These are phyloP conservation scores for Monoplex corrugatus DNA, from an alignment of 2,888 invertebrate genomes.

Conservation along the genomic window DNA sequence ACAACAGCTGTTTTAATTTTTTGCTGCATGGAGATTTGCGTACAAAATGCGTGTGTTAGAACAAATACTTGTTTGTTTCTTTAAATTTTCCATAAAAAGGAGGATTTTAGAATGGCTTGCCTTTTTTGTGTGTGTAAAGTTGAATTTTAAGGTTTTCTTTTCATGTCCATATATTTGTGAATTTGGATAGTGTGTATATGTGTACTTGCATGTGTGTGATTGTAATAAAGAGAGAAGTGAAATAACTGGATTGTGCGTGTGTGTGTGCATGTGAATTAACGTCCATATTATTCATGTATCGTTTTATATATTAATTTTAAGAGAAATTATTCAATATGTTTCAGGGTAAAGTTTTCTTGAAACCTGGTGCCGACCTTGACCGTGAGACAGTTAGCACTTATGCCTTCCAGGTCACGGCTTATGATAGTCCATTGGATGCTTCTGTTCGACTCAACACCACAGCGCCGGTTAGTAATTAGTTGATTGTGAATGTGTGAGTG, in stretches of 20 bases:
- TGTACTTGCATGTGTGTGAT: background rate
- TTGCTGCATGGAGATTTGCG: too few relatives aligned
- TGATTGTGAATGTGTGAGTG: background rate
- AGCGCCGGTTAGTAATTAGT: constrained; percentile 86
- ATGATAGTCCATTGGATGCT: constrained; percentile 87
- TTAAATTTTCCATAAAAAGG: too few relatives aligned
- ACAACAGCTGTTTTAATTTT: too few relatives aligned
- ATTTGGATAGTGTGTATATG: background rate
- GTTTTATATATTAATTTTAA: background rate
- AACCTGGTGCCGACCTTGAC: constrained; percentile 88
- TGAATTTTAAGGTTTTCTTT: too few relatives aligned
- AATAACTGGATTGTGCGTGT: too few relatives aligned
- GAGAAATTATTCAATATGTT: too few relatives aligned
- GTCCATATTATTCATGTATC: background rate
- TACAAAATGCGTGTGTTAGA: too few relatives aligned
- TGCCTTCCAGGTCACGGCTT: constrained; percentile 90
- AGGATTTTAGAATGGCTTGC: too few relatives aligned
- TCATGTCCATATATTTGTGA: background rate
- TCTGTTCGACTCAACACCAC: constrained; percentile 87
- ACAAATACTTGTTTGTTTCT: too few relatives aligned
- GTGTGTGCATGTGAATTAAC: too few relatives aligned
- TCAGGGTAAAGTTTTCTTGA: constrained; percentile 89
- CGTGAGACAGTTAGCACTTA: constrained; percentile 88
- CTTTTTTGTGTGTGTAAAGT: too few relatives aligned
- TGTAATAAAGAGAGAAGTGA: too few relatives aligned